These are phyloP conservation scores for Mus minutoides DNA, from an alignment of 2,797 vertebrate species.

Conservation along the genomic window DNA sequence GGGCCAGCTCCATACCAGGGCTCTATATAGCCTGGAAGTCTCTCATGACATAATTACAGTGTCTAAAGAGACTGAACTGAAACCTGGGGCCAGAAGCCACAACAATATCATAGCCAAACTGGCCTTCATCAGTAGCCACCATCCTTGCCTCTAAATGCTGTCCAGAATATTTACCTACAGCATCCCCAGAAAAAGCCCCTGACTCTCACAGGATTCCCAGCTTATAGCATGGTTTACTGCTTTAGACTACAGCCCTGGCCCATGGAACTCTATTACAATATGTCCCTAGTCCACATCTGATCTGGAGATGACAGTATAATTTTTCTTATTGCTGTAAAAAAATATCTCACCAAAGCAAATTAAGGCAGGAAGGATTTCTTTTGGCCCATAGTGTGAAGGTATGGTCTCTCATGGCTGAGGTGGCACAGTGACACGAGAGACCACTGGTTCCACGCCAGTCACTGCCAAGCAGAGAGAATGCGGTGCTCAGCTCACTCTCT, in stretches of 20 bases:
- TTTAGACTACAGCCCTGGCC: background rate
- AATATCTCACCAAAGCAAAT: background rate
- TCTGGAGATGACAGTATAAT: background rate
- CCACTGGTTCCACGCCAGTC: background rate
- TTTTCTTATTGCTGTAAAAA: background rate
- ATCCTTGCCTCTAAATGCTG: background rate
- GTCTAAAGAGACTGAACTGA: background rate
- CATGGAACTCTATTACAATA: background rate
- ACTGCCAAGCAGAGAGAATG: background rate
- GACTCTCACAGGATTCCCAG: background rate
- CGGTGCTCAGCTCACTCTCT: background rate
- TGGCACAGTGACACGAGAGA: background rate
- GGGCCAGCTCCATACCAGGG: background rate
- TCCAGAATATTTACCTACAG: background rate
- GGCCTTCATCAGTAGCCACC: background rate
- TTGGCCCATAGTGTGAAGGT: background rate
- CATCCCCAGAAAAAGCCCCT: background rate
- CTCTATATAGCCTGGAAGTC: background rate
- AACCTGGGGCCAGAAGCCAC: background rate
- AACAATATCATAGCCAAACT: background rate
- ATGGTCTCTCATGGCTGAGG: background rate
- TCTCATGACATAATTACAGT: background rate
- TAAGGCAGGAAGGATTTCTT: background rate
- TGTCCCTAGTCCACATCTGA: background rate
- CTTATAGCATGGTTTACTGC: background rate